Percentiles rank a stretch among this genome's conserved stretches.
Conservation (phyloP, 2,797 vertebrate species). For the Syngnathus rostellatus region DNA sequence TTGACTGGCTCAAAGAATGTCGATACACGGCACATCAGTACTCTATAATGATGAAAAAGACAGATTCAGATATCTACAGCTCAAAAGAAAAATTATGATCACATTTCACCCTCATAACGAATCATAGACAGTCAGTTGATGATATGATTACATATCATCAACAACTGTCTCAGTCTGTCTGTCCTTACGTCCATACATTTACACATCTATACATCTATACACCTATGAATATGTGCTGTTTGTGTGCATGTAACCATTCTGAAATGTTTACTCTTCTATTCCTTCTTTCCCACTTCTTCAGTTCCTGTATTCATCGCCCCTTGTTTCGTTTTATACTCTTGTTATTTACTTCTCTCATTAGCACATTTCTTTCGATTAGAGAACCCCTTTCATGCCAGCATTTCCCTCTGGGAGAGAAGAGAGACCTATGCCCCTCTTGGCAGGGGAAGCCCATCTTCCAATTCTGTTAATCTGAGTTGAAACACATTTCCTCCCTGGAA, state of each 20-base stretch:
- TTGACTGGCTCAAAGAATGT: constrained; percentile 6
- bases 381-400: constrained; percentile 45
- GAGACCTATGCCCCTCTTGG: constrained; percentile 46
- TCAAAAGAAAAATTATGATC: not conserved
- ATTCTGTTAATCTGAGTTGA: constrained; percentile 51
- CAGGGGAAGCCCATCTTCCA: constrained; percentile 33
- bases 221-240: constrained; percentile 10
- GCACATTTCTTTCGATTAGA: constrained; percentile 58
- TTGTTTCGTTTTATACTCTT: constrained; percentile 35
- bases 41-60: not conserved
- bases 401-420: constrained; percentile 45
- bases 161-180: too few species aligned
- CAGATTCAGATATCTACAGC: constrained; percentile 1
- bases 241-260: constrained; percentile 35
- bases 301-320: constrained; percentile 10
- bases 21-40: not conserved
- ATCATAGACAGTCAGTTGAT: not conserved
- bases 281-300: constrained; percentile 29
- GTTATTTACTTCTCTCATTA: constrained; percentile 58
- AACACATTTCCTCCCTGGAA: constrained; percentile 27
- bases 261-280: constrained; percentile 48
- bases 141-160: not conserved
- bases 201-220: constrained; percentile 18
- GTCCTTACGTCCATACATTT: too few species aligned
- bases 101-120: not conserved